Evolutionary conservation across 2,888 invertebrate species (phyloP).

Genomic region (Rutpela maculata): DNA sequence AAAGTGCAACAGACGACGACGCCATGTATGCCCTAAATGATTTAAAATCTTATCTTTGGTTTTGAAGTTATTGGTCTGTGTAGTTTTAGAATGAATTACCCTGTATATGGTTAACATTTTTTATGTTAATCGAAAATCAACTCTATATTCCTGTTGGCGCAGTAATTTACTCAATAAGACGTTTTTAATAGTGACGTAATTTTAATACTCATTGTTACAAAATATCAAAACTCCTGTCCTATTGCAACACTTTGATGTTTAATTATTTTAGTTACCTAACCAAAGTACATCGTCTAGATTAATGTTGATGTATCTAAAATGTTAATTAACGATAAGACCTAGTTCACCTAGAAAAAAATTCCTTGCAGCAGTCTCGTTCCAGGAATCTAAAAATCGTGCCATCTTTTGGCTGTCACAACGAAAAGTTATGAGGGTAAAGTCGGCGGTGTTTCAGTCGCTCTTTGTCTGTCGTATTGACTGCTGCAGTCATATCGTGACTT

Average conservation of each 20-base stretch:
- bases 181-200: no score
- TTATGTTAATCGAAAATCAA: no score
- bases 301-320: neutral
- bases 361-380: slow-evolving; percentile 26
- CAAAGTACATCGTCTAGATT: neutral
- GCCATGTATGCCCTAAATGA: no score
- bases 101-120: no score
- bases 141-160: no score
- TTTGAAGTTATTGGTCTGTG: no score
- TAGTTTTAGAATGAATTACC: no score
- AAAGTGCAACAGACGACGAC: no score
- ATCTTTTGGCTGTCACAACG: slow-evolving; percentile 43
- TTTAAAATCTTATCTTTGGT: no score
- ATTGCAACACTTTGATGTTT: neutral
- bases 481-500: slow-evolving; percentile 68
- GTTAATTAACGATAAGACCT: slow-evolving; percentile 1
- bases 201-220: no score
- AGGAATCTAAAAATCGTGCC: slow-evolving; percentile 31
- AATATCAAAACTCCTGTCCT: no score
- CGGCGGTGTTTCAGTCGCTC: slow-evolving; percentile 27
- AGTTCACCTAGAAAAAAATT: neutral
- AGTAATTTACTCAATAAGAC: no score
- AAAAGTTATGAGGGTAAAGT: slow-evolving; percentile 21
- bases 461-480: slow-evolving; percentile 58
- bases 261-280: neutral